Evolutionary conservation across 2,797 vertebrate species (phyloP).

Genomic region (Molothrus ater): DNA sequence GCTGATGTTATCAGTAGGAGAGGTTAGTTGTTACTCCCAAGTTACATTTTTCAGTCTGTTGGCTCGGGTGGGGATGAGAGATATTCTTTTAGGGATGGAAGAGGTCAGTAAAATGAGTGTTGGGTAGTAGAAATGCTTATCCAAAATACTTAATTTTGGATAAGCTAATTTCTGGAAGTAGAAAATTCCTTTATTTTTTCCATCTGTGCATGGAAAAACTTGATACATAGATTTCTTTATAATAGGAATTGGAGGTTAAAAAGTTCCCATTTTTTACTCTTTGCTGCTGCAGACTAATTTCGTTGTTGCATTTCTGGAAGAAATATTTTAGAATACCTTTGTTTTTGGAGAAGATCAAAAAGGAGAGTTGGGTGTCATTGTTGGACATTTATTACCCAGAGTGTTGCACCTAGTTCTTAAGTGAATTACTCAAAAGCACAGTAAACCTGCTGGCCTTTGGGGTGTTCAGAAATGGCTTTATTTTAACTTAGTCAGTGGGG

Average conservation of each 20-base stretch:
- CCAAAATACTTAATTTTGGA: no score
- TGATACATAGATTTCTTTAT: neutral
- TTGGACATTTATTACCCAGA: neutral
- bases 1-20: neutral
- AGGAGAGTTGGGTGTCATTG: neutral
- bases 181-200: neutral
- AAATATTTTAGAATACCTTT: neutral
- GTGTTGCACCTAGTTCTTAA: neutral
- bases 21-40: neutral
- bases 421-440: neutral
- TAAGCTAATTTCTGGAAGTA: neutral
- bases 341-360: neutral
- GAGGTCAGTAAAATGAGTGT: neutral
- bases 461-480: neutral
- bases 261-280: neutral
- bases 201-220: neutral
- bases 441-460: neutral
- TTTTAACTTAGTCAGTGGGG: slow-evolving; percentile 19
- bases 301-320: neutral
- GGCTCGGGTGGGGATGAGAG: neutral
- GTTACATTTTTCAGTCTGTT: neutral
- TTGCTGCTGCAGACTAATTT: neutral
- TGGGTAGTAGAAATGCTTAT: neutral
- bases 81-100: neutral
- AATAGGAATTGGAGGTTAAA: neutral